Percentiles rank a stretch among this genome's conserved stretches.
Evolutionary conservation across 1,140 invertebrate species (phyloP).

Genomic region (Hyphantria cunea): DNA sequence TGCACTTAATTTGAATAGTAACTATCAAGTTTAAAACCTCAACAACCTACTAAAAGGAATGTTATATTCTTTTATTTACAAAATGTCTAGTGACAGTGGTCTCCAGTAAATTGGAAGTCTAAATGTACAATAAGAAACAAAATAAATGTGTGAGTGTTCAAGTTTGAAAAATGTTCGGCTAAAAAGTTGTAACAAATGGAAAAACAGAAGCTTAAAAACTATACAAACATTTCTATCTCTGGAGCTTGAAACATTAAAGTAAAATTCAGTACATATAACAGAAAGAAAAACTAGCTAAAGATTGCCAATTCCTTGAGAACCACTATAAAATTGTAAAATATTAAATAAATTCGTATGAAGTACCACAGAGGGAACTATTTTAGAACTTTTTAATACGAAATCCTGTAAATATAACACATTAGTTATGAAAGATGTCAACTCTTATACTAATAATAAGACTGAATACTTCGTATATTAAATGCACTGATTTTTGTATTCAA

Average conservation of each 20-base stretch:
- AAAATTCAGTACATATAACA: too few species aligned
- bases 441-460: conserved; percentile 35
- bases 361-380: conserved; percentile 12
- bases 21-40: conserved; percentile 49
- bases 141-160: too few species aligned
- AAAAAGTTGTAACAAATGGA: too few species aligned
- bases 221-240: too few species aligned
- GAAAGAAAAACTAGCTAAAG: too few species aligned
- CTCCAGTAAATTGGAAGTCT: not conserved
- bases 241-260: too few species aligned
- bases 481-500: conserved; percentile 29
- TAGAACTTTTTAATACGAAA: conserved; percentile 12
- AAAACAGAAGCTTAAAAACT: too few species aligned
- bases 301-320: conserved; percentile 5
- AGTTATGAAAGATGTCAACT: conserved; percentile 35
- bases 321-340: conserved; percentile 12
- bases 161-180: too few species aligned
- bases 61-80: conserved; percentile 50
- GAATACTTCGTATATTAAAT: conserved; percentile 26
- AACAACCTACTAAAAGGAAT: conserved; percentile 67
- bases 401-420: conserved; percentile 26
- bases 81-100: conserved; percentile 27
- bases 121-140: too few species aligned
- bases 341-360: conserved; percentile 25
- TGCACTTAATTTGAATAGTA: conserved; percentile 43